phyloP scores from a whole-genome alignment of 2,888 invertebrate species.

The Mamestra brassicae region DNA sequence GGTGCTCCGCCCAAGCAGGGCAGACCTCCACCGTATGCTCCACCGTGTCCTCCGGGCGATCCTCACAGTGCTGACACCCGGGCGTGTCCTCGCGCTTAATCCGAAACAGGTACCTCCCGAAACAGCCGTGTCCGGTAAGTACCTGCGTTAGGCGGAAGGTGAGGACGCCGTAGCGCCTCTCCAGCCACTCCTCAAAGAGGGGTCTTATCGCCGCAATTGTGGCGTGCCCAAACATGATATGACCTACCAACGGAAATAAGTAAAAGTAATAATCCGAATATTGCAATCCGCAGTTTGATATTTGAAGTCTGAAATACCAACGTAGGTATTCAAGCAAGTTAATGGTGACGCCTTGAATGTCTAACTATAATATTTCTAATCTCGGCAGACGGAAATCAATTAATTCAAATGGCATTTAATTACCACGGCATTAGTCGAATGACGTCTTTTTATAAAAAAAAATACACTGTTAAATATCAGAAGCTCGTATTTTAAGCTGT shows the following conservation, averaged over 20 bases:
- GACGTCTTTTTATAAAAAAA: slow-evolving; percentile 38
- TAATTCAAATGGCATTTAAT: slow-evolving; percentile 48
- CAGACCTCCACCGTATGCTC: too few relatives aligned
- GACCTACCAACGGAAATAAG: background rate
- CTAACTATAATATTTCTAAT: slow-evolving; percentile 23
- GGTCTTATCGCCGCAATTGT: too few relatives aligned
- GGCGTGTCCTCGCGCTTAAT: too few relatives aligned
- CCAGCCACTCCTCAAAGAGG: too few relatives aligned
- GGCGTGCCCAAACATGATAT: background rate
- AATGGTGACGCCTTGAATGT: slow-evolving; percentile 4
- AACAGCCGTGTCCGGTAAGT: too few relatives aligned
- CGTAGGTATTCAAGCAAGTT: background rate
- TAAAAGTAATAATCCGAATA: slow-evolving; percentile 3
- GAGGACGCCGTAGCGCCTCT: too few relatives aligned
- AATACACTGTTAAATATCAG: slow-evolving; percentile 18
- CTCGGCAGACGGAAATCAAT: slow-evolving; percentile 29
- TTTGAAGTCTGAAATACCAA: slow-evolving; percentile 7
- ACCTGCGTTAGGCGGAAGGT: too few relatives aligned
- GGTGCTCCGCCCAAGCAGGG: too few relatives aligned
- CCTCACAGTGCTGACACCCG: too few relatives aligned
- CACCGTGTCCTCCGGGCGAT: too few relatives aligned
- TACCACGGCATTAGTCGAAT: slow-evolving; percentile 16
- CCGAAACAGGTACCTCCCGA: too few relatives aligned
- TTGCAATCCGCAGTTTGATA: background rate
- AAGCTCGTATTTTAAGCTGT: slow-evolving; percentile 31